Evolutionary conservation across 2,797 vertebrate species (phyloP).

Genomic region (Pogoniulus pusillus): DNA sequence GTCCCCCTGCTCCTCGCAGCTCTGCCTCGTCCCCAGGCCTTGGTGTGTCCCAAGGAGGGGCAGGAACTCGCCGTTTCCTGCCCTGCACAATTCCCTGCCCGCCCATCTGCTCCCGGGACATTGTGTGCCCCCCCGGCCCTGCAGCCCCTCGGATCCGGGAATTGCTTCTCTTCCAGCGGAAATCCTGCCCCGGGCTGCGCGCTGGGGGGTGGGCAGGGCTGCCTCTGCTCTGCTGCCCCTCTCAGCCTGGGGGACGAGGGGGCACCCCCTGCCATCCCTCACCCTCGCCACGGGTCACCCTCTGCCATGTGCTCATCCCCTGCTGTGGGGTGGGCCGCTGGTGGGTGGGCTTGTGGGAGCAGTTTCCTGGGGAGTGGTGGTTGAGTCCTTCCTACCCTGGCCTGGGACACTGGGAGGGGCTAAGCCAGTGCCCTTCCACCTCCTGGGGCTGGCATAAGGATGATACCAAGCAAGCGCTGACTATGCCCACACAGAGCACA

Average conservation of each 20-base stretch:
- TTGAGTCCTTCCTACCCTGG: background rate
- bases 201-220: background rate
- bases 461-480: rapidly evolving
- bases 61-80: slow-evolving; percentile 62
- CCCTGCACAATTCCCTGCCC: slow-evolving; percentile 48
- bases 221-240: background rate
- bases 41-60: slow-evolving; percentile 37
- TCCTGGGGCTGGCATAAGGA: background rate
- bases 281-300: background rate
- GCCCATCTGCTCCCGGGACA: slow-evolving; percentile 52
- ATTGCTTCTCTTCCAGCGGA: slow-evolving; percentile 66
- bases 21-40: slow-evolving; percentile 5
- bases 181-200: slow-evolving; percentile 42
- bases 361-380: background rate
- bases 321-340: background rate
- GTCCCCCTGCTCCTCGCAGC: background rate
- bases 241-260: background rate
- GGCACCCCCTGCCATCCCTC: background rate
- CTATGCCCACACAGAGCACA: rapidly evolving
- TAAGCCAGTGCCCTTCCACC: rapidly evolving
- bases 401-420: background rate
- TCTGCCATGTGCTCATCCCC: too few species aligned
- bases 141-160: slow-evolving; percentile 60
- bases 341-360: background rate
- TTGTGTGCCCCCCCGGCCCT: slow-evolving; percentile 43